These are phyloP conservation scores for Zenarchopterus dispar DNA, from an alignment of 2,797 vertebrate genomes.

Conservation along the genomic window DNA sequence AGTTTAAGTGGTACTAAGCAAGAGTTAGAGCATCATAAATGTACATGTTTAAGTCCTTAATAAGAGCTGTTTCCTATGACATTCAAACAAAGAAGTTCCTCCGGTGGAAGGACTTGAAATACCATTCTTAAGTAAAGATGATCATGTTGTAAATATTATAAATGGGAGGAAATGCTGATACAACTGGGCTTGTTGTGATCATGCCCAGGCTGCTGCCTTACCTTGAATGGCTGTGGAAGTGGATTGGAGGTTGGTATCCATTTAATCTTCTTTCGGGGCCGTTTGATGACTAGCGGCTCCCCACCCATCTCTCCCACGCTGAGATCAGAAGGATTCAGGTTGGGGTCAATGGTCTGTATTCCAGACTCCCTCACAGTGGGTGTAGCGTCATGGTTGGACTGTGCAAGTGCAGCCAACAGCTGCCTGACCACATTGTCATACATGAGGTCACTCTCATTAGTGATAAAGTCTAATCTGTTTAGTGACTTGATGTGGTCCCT, in stretches of 20 bases:
- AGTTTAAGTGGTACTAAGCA: background rate
- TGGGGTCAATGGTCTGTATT: conserved; percentile 93
- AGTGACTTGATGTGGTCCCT: conserved; percentile 98
- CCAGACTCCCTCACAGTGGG: conserved; percentile 94
- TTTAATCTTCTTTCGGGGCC: conserved; percentile 96
- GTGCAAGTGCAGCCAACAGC: conserved; percentile 93
- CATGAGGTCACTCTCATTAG: conserved; percentile 98
- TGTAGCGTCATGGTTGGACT: conserved; percentile 96
- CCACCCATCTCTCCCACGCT: conserved; percentile 86
- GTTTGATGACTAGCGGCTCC: conserved; percentile 93
- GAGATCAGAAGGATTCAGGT: conserved; percentile 88
- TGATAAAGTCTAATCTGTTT: conserved; percentile 98
- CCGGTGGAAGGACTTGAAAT: no score
- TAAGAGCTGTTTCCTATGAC: no score
- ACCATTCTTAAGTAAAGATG: no score
- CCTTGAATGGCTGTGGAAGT: conserved; percentile 95
- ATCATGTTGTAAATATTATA: no score
- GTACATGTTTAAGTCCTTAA: no score
- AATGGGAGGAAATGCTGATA: background rate
- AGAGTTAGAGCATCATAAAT: background rate
- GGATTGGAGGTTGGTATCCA: conserved; percentile 94
- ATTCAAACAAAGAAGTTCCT: no score
- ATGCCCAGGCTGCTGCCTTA: conserved; percentile 35
- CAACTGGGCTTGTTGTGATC: background rate
- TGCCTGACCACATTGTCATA: conserved; percentile 98